A percentile compares a stretch with the other conserved stretches of the same genome.
Conservation (phyloP, 2,113 vertebrate species). For the Stegostoma tigrinum region DNA sequence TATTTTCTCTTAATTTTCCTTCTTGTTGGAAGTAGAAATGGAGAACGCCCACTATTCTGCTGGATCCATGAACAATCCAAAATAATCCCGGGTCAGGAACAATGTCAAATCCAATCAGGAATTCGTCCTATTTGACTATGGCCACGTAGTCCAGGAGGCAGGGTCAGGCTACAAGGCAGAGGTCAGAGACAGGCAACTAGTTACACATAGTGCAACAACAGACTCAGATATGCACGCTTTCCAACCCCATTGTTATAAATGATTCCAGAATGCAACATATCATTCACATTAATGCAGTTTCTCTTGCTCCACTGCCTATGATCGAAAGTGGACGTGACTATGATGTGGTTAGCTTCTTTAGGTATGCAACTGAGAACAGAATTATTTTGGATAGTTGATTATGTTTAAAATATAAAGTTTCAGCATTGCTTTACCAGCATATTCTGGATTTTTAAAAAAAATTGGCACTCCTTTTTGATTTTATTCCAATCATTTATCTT, state of each 20-base stretch:
- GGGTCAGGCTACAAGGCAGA: background rate
- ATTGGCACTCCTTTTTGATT: too few relatives aligned
- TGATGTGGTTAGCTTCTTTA: background rate
- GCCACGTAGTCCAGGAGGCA: background rate
- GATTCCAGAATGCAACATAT: background rate
- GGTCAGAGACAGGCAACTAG: background rate
- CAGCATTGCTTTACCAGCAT: background rate
- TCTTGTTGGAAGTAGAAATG: background rate
- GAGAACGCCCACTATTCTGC: background rate
- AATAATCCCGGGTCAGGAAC: background rate
- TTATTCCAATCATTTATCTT: background rate
- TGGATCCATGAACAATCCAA: background rate
- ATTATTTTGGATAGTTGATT: background rate
- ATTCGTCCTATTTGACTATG: background rate
- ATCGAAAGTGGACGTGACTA: background rate
- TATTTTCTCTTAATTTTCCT: background rate
- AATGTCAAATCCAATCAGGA: background rate
- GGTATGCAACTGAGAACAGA: background rate
- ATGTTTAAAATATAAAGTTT: background rate
- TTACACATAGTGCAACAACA: background rate
- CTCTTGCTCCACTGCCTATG: background rate
- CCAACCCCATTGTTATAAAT: background rate
- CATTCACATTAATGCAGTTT: background rate
- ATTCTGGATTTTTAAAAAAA: background rate
- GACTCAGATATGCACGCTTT: background rate